Evolutionary conservation across 2,113 vertebrate genomes (phyloP).

Genomic region (Rhipidura dahli): DNA sequence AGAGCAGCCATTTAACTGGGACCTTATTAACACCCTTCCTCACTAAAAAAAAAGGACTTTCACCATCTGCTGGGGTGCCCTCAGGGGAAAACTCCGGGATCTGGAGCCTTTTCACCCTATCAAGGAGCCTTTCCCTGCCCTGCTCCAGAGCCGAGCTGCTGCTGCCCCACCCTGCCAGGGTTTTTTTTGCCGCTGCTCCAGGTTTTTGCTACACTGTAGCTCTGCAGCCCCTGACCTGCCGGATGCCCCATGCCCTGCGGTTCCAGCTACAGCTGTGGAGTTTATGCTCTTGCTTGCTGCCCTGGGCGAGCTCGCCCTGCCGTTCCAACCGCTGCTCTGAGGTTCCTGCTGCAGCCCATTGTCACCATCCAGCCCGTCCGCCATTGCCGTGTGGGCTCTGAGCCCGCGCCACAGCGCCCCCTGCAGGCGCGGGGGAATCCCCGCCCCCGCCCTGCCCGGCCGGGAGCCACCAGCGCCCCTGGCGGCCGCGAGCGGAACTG

Average conservation of each 20-base stretch:
- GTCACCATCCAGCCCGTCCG: background rate
- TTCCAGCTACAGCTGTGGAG: background rate
- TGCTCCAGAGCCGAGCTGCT: background rate
- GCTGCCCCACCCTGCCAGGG: fast-evolving
- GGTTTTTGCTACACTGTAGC: background rate
- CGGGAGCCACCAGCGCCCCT: background rate
- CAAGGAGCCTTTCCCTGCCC: background rate
- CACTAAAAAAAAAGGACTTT: background rate
- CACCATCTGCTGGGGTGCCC: background rate
- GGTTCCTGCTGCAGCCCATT: background rate
- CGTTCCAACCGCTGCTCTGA: background rate
- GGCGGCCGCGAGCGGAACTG: background rate
- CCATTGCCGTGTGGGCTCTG: no score
- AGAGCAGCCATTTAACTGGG: background rate
- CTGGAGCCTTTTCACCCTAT: background rate
- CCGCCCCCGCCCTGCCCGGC: no score
- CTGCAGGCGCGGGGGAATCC: background rate
- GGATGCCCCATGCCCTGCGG: no score
- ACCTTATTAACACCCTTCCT: background rate
- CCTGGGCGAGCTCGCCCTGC: background rate
- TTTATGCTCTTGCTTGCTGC: background rate
- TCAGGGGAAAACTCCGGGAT: background rate
- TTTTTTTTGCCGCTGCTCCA: background rate
- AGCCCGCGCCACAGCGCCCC: background rate
- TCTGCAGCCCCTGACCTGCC: background rate